Evolutionary conservation across 2,797 vertebrate species (phyloP).

Genomic region (Crocodylus rhombifer): DNA sequence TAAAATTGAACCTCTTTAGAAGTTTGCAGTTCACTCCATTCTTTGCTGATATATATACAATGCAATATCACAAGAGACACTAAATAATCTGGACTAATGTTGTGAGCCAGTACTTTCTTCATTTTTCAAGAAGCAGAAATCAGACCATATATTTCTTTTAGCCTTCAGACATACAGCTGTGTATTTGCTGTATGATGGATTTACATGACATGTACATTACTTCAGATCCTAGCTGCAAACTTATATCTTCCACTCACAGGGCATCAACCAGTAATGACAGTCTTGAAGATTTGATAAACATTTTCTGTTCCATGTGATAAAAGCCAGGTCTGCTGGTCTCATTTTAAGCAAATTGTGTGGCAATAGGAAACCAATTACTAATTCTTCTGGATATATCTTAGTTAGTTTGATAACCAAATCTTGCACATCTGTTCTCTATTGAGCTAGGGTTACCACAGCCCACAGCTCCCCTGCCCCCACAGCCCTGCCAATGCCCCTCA

Average conservation of each 20-base stretch:
- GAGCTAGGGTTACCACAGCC: neutral
- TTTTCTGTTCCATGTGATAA: neutral
- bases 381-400: neutral
- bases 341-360: neutral
- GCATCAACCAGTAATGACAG: neutral
- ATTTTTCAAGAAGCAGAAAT: neutral
- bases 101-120: neutral
- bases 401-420: neutral
- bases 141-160: neutral
- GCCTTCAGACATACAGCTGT: neutral
- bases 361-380: neutral
- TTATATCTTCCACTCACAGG: neutral
- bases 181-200: neutral
- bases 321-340: neutral
- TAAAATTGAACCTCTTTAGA: neutral
- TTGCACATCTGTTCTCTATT: neutral
- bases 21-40: fast-evolving
- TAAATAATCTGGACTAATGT: neutral
- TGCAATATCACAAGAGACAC: neutral
- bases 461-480: no score
- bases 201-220: no score
- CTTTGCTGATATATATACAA: neutral
- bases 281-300: neutral
- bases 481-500: no score
- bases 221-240: neutral